Evolutionary conservation across 2,797 vertebrate genomes (phyloP), one percentile per base, ranked within the genome.

Genomic region (Yasuhikotakia modesta): DNA sequence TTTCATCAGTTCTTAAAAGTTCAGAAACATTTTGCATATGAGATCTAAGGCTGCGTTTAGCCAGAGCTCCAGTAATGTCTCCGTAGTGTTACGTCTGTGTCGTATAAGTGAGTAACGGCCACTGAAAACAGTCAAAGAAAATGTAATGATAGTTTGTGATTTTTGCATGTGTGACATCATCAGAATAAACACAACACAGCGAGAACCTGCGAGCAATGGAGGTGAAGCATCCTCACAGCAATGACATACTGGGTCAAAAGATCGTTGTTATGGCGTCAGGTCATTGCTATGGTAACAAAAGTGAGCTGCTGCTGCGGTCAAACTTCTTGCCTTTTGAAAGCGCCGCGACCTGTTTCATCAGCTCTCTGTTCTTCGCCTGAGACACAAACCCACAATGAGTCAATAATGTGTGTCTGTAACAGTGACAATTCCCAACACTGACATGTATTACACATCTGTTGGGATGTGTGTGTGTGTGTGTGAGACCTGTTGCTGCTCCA

Each of bases 261-360:
- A 53, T 45, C 65, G n/a, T 66, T 57, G 79, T 80, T 80, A 83
- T 80, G 83, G 71, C 14, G 46, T 80, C 76, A 84, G 81, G 86
- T 91, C 90, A 92, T 84, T 87, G 88, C 97, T 94, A 98, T 85
- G 96, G 95, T 88, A 97, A 94, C 68, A 96, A 93, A 80, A 99
- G 91, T 24, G 96, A 93, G 78, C 94, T 95, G 87, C 96, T 96
- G 83, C 95, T 95, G 88, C 95, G 96, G 89, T 99, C 98, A 88
- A 99, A 97, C 89, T 99, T 99, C 93, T 98, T 99, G 84, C 98
- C 98, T 93, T 99, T 99, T 5, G 98, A 99, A 84, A 99, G 91
- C 0, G 96, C 96, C 46, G 98, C 97, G 22, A 99, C 97, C 90
- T 99, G 98, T 85, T 99, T 99, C 93, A 99, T 93, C 85, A 99